Conservation (phyloP, 2,888 invertebrate genomes). For the Griposia aprilina region DNA sequence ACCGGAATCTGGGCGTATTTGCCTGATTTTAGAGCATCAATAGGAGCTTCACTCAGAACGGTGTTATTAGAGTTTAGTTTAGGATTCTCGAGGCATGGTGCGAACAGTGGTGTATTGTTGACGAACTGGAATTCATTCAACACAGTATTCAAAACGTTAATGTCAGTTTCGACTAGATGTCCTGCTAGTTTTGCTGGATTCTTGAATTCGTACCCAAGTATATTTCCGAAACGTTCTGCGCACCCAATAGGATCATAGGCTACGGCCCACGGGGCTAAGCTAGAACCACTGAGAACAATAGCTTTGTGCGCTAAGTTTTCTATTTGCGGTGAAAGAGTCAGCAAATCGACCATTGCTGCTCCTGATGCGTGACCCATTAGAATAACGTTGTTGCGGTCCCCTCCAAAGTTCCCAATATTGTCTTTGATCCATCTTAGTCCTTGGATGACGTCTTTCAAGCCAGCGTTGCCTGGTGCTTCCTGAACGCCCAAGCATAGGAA, state of each 20-base stretch:
- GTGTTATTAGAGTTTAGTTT: constrained; percentile 72
- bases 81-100: constrained; percentile 83
- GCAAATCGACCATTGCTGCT: constrained; percentile 90
- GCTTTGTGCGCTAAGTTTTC: constrained; percentile 81
- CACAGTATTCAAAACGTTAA: constrained; percentile 70
- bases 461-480: constrained; percentile 95
- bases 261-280: constrained; percentile 84
- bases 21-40: constrained; percentile 77
- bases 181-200: constrained; percentile 74
- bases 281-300: constrained; percentile 84
- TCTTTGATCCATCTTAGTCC: constrained; percentile 94
- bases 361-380: constrained; percentile 95
- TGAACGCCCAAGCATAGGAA: constrained; percentile 91
- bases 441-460: constrained; percentile 95
- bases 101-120: constrained; percentile 84
- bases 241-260: constrained; percentile 82
- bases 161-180: constrained; percentile 72
- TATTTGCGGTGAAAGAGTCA: constrained; percentile 80
- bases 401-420: constrained; percentile 85
- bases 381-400: constrained; percentile 93
- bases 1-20: constrained; percentile 82
- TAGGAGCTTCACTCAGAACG: constrained; percentile 79
- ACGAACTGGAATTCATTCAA: constrained; percentile 76
- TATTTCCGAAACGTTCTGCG: constrained; percentile 76
- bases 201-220: constrained; percentile 77